Conservation (phyloP, 2,888 invertebrate genomes). For the Perizoma affinitatum region DNA sequence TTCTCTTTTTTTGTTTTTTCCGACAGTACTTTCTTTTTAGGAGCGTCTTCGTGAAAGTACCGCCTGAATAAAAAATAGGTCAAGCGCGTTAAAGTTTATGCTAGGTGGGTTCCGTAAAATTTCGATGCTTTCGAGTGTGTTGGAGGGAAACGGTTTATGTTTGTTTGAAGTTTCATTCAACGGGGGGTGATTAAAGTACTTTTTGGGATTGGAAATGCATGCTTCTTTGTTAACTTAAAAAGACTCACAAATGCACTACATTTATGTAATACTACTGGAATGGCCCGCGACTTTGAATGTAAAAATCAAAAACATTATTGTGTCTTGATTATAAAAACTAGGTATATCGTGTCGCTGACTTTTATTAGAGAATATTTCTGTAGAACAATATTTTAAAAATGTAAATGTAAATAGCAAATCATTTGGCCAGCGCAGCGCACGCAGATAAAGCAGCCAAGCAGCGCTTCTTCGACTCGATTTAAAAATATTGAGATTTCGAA, state of each 20-base stretch:
- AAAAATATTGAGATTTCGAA: too few relatives aligned
- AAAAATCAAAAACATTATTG: too few relatives aligned
- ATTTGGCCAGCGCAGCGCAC: too few relatives aligned
- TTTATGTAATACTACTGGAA: too few relatives aligned
- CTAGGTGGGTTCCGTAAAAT: conserved; percentile 35
- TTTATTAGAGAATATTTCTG: too few relatives aligned
- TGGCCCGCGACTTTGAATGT: too few relatives aligned
- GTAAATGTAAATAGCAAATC: too few relatives aligned
- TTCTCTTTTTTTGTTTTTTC: conserved; percentile 59
- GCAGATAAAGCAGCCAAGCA: too few relatives aligned
- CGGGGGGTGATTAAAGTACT: neutral
- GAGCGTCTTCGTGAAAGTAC: conserved; percentile 74
- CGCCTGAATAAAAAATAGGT: conserved; percentile 51
- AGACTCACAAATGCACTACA: neutral
- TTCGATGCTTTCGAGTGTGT: conserved; percentile 13
- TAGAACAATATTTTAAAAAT: too few relatives aligned
- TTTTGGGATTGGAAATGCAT: neutral
- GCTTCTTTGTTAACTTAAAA: neutral
- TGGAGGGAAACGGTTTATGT: conserved; percentile 6
- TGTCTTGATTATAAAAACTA: too few relatives aligned
- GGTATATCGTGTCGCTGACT: too few relatives aligned
- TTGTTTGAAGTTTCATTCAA: conserved; percentile 9
- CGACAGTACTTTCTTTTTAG: conserved; percentile 70
- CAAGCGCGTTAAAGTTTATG: conserved; percentile 39
- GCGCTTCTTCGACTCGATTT: too few relatives aligned